Evolutionary conservation across 2,797 vertebrate species (phyloP), one percentile per base, ranked within the genome.

Genomic region (Tapera naevia): DNA sequence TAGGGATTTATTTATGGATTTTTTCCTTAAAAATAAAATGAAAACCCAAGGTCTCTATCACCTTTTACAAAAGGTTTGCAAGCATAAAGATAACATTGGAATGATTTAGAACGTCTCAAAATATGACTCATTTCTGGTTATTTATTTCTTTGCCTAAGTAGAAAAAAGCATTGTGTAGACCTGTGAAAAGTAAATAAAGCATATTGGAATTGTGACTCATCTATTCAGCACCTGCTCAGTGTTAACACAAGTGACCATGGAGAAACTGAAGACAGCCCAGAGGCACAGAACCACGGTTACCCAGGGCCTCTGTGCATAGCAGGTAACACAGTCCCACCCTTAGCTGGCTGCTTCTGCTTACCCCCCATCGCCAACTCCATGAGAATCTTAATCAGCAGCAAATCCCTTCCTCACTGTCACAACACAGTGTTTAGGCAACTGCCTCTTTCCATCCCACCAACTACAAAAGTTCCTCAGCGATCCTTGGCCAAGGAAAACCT

Each of bases 1-100:
- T 13, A 62, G 61, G 90, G 18, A 13, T 65, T 93, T 96, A 94
- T 96, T 96, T 97, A 88, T 86, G 88, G 90, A 64, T 91, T 41
- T 87, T 72, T 60, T 64, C 62, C 45, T 35, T 75, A 61, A 39
- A 65, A 56, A 45, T n/a, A 35, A 61, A 27, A 61, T 27, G 10
- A 21, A 21, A 41, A 8, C 4, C 11, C 67, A 94, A 96, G 86
- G 67, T 93, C 73, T 86, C 73, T 51, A 54, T 18, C 39, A 81
- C 54, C 73, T 95, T 50, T 56, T 65, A 60, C 30, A 61, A 71
- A 73, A 82, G 80, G n/a, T 5, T 93, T 51, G 76, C n/a, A 72
- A 72, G 28, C n/a, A 33, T 30, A 81, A 81, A 76, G 43, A 64
- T 53, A 65, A 33, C 39, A 43, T 2, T 5, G 11, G 32, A 39